Evolutionary conservation across 1,140 invertebrate species (phyloP).

Genomic region (Caenorhabditis inopinata): DNA sequence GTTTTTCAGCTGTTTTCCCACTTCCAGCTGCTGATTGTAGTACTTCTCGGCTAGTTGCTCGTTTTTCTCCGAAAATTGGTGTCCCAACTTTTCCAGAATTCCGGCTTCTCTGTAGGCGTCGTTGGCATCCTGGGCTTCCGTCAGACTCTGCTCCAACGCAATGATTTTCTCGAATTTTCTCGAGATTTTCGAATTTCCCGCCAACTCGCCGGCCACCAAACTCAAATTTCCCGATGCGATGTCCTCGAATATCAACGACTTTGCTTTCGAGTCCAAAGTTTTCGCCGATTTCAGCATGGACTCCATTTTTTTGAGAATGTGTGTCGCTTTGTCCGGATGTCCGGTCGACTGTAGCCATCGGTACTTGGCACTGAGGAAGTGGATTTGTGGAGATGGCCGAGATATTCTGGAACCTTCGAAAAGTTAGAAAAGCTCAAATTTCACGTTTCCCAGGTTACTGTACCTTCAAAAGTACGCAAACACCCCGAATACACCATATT

Average conservation of each 20-base stretch:
- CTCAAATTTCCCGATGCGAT: too few relatives aligned
- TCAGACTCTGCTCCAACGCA: neutral
- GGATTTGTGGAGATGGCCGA: neutral
- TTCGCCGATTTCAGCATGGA: neutral
- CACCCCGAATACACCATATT: too few relatives aligned
- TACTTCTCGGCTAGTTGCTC: conserved; percentile 2
- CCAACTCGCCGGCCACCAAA: too few relatives aligned
- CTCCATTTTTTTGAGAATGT: neutral
- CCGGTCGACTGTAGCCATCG: neutral
- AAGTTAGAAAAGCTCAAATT: too few relatives aligned
- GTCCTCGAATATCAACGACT: neutral
- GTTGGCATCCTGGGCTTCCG: neutral
- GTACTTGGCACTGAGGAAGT: neutral
- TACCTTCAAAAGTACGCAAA: too few relatives aligned
- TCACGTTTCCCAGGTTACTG: too few relatives aligned
- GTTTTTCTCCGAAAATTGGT: neutral
- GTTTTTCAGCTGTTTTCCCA: conserved; percentile 21
- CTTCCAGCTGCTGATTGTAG: conserved; percentile 17
- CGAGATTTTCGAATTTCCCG: too few relatives aligned
- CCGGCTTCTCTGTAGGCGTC: neutral
- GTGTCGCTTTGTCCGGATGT: neutral
- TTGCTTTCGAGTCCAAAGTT: neutral
- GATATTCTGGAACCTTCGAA: neutral
- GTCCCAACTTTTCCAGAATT: neutral
- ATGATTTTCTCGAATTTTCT: neutral